Conservation (phyloP, 2,888 invertebrate genomes). For the Pharmacophagus antenor region DNA sequence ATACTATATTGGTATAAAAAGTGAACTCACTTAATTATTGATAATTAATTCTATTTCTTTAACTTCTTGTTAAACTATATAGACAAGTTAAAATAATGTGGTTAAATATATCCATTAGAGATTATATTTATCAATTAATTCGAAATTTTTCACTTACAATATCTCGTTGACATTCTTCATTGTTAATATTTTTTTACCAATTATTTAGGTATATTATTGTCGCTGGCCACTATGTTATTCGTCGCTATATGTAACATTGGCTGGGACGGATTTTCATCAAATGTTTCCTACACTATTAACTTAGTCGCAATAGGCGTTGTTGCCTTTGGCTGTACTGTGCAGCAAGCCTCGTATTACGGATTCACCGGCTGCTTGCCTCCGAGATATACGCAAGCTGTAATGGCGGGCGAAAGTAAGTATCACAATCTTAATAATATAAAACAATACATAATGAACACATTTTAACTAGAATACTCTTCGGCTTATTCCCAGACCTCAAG, state of each 20-base stretch:
- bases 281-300: constrained; percentile 91
- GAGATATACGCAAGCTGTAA: constrained; percentile 94
- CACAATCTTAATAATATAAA: background rate
- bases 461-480: too few species aligned
- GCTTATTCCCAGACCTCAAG: too few species aligned
- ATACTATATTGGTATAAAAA: too few species aligned
- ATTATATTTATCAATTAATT: background rate
- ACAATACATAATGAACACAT: background rate
- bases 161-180: too few species aligned
- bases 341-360: constrained; percentile 96
- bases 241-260: constrained; percentile 93
- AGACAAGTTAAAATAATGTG: too few species aligned
- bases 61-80: too few species aligned
- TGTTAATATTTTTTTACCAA: too few species aligned
- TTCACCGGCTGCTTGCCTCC: constrained; percentile 95
- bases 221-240: constrained; percentile 89
- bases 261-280: constrained; percentile 89
- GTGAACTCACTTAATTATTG: too few species aligned
- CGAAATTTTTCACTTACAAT: background rate
- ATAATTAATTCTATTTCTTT: too few species aligned
- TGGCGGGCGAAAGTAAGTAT: constrained; percentile 94
- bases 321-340: constrained; percentile 94
- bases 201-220: constrained; percentile 76
- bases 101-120: too few species aligned
- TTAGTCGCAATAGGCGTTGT: constrained; percentile 91